These are phyloP conservation scores for Plestiodon gilberti DNA, from an alignment of 2,113 vertebrate genomes.

Conservation along the genomic window DNA sequence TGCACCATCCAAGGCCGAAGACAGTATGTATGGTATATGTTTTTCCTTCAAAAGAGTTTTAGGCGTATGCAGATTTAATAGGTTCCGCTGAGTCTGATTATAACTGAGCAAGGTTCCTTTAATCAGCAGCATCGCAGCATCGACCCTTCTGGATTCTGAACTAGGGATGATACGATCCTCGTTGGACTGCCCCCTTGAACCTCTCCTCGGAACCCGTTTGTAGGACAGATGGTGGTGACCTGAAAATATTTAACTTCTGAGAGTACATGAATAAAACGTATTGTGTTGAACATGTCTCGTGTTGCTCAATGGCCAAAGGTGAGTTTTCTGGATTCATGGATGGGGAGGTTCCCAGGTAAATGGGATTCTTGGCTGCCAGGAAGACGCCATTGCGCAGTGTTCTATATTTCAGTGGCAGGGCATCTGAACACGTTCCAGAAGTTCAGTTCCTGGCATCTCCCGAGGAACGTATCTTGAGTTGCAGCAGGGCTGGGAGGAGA, in stretches of 20 bases:
- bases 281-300: neutral
- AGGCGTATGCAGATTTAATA: neutral
- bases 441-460: neutral
- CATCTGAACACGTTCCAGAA: neutral
- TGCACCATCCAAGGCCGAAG: neutral
- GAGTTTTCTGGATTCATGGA: fast-evolving
- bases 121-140: neutral
- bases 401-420: neutral
- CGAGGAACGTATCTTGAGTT: neutral
- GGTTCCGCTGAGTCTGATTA: neutral
- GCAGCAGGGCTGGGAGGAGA: neutral
- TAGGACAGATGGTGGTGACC: neutral
- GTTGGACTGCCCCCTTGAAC: neutral
- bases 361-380: too few relatives aligned
- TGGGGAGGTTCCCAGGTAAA: neutral
- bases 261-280: neutral
- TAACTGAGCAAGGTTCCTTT: too few relatives aligned
- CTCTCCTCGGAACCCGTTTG: neutral
- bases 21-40: neutral
- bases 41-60: neutral
- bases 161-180: neutral
- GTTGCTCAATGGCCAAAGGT: neutral
- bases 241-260: neutral
- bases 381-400: neutral
- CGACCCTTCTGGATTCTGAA: neutral